Conservation (phyloP, 2,888 invertebrate species). For the Mimachlamys varia region DNA sequence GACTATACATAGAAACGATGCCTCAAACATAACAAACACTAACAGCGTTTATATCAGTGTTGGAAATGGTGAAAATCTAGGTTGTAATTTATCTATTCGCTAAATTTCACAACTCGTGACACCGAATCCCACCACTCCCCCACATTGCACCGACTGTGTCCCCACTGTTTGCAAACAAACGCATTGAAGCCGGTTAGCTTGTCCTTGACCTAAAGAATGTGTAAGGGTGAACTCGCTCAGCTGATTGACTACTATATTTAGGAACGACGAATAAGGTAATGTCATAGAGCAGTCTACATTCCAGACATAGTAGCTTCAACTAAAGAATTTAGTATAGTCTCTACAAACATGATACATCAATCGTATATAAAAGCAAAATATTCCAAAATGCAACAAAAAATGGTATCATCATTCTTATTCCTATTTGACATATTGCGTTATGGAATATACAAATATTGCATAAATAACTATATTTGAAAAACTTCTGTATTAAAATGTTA, state of each 20-base stretch:
- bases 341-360: neutral
- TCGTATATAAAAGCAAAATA: neutral
- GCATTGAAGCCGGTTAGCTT: constrained; percentile 22
- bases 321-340: constrained; percentile 14
- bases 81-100: too few species aligned
- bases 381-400: neutral
- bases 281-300: constrained; percentile 76
- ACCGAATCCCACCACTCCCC: constrained; percentile 20
- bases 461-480: constrained; percentile 3
- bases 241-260: constrained; percentile 68
- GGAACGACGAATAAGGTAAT: constrained; percentile 75
- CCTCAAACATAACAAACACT: too few species aligned
- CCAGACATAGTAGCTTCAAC: constrained; percentile 68
- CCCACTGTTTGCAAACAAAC: constrained; percentile 26
- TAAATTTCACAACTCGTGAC: neutral
- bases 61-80: neutral
- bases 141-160: neutral
- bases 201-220: constrained; percentile 48
- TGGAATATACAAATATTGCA: neutral
- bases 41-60: too few species aligned
- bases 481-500: neutral
- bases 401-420: neutral
- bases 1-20: too few species aligned
- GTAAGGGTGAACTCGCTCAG: constrained; percentile 51
- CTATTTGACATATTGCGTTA: neutral